Base-by-base conservation (phyloP, 2,113 vertebrate species). In the Macroglossus sobrinus region DNA sequence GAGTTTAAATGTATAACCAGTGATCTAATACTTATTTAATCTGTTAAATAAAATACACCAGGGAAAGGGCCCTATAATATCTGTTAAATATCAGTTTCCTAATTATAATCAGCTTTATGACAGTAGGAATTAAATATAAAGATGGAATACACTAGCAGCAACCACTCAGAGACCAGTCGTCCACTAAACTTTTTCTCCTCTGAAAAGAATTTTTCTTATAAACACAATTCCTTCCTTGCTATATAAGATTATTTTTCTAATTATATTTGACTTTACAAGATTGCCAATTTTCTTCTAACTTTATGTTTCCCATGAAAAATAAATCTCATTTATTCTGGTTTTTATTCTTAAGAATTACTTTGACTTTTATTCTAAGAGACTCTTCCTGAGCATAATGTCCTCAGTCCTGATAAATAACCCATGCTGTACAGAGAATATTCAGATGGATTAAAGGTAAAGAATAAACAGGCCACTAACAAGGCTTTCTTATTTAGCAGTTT, bases 41-140 rank as follows among this genome's bases (percentile, higher is more conserved):
- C 33, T 71, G 14, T 80, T 91, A 93, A 78, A 59, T 50, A 80
- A 79, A 95, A 12, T 47, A 80, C 24, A 35, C 8, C 55, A 11
- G 8, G 13, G 24, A 84, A 94, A 84, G 1, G 3, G 7, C 4
- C 18, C 12, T 71, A 15, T 45, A 66, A 91, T 88, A 80, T 5
- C 84, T 81, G 28, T 40, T 4, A 91, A 96, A 84, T 13, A 87
- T 47, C 45, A 93, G 57, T 74, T 94, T 95, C 13, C 40, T 94
- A 66, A 87, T 78, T 81, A 78, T 1, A 84, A 88, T 64, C 16
- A 61, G 28, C 16, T 80, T 84, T 76, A 66, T 71, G 66, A 76
- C 26, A 64, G 24, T 64, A 35, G 24, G 15, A 95, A 71, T 33
- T 93, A 93, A 79, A 85, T 68, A 33, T 57, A 53, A 38, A 72